Evolutionary conservation across 2,113 vertebrate species (phyloP), one percentile per base, ranked within the genome.

Genomic region (Pangasianodon gigas): DNA sequence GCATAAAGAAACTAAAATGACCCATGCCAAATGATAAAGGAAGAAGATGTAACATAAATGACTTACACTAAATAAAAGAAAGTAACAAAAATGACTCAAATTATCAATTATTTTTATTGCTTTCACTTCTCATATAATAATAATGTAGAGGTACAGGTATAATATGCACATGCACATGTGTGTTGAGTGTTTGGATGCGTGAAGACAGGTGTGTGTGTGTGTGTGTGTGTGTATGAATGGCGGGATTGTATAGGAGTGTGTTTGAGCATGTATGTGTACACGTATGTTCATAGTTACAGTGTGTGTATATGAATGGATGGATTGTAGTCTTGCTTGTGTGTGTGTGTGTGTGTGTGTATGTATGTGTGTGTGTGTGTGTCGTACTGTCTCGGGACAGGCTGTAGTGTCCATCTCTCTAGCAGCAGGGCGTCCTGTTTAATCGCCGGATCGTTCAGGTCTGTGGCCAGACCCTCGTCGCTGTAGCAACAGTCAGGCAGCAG

Each of bases 401-500:
- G 97, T 94, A 99, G 95, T 93, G 97, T 97, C 98, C 98, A 99
- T 93, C 98, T 97, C 95, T 99, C 98, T 92, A 99, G 94, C 44
- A 99, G 93, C 84, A 99, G 92, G 1, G 98, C 98, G 84, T 99
- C 98, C 95, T 98, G 98, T 94, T 99, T 99, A 93, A 99, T 97
- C 87, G 97, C 97, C 75, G 98, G 98, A 95, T 99, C 98, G 32
- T 97, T 97, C 91, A 99, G 95, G 91, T 97, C 96, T 0, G 97
- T 96, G 52, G 96, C 96, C 84, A 97, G 97, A 62, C 97, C 97
- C 91, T 98, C 98, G 44, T 99, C 98, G 0, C 97, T 98, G 94
- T 99, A 99, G 96, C 98, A 99, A 96, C 98, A 99, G 96, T 99
- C 98, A 54, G 98, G 98, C 71, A 99, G 96, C 16, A 99, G 95